Evolutionary conservation across 1,140 invertebrate species (phyloP), one percentile per base, ranked within the genome.

Genomic region (Trypoxylus dichotomus): DNA sequence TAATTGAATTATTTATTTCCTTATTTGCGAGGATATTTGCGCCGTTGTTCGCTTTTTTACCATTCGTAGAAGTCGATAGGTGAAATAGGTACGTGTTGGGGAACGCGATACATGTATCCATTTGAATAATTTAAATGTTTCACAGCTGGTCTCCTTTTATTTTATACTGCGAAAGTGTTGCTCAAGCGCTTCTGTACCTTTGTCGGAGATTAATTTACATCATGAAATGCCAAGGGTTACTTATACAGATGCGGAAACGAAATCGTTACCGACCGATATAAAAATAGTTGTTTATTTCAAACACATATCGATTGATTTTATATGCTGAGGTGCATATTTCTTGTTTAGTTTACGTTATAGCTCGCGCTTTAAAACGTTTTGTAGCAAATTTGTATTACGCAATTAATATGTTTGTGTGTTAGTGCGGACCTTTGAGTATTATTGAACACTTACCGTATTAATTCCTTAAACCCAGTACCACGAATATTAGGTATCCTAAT

Each of bases 1-100:
- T 74, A 74, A 74, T 74, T 74, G 72, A 74, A 74, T 74, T 74
- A 74, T 74, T 74, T 74, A 74, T 74, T 74, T 74, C 72, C 72
- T 74, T 74, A 74, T 74, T 74, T 74, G 72, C 29, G 41, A 29
- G 27, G 72, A 41, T 74, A 74, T 74, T 74, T 32, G 41, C 72
- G 41, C 29, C 29, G 72, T 74, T 68, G 60, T 68, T 21, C 60
- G 19, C 24, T 68, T 68, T 68, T 58, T 58, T 58, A 13, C 47
- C 47, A 21, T 58, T 27, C 24, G 27, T 24, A 68, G 21, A 24
- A 68, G 60, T 68, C 60, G 60, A 68, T 68, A 68, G 60, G 60
- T 68, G 60, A 68, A 68, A 68, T 68, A 68, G 60, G 19, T 68
- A 68, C 60, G 60, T 68, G 60, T 68, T 24, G 27, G 19, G 60